phyloP scores from a whole-genome alignment of 2,888 invertebrate species.

The Tetranychus truncatus region DNA sequence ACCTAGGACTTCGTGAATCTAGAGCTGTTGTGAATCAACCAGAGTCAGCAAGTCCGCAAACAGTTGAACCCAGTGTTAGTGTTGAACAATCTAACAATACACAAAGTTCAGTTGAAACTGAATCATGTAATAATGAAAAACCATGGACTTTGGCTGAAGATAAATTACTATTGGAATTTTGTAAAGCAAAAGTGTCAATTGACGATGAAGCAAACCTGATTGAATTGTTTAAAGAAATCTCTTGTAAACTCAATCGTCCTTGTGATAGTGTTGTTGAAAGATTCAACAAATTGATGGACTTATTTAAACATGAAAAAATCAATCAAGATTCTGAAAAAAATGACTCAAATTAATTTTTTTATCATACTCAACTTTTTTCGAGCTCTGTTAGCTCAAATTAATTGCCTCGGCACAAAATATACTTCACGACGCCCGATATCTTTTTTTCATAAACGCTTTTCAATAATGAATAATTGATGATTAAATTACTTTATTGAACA shows the following conservation, averaged over 20 bases:
- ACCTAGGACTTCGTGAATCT: neutral
- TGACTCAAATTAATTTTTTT: no score
- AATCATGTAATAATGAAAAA: neutral
- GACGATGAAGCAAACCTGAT: neutral
- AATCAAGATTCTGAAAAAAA: neutral
- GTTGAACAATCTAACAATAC: no score
- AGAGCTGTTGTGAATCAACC: neutral
- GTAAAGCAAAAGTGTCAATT: neutral
- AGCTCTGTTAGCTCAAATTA: neutral
- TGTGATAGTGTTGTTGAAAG: neutral
- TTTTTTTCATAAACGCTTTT: neutral
- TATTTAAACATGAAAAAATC: conserved; percentile 8
- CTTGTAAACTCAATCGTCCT: neutral
- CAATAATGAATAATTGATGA: neutral
- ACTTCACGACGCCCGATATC: neutral
- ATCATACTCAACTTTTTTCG: neutral
- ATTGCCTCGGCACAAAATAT: neutral
- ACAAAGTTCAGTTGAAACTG: no score
- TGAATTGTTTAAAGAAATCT: conserved; percentile 4
- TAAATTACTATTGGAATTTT: conserved; percentile 18
- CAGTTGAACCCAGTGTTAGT: neutral
- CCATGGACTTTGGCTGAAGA: conserved; percentile 19
- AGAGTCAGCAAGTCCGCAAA: neutral
- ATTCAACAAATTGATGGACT: conserved; percentile 2
- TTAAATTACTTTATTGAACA: neutral